Evolutionary conservation across 2,113 vertebrate species (phyloP), one percentile per base, ranked within the genome.

Genomic region (Zapus hudsonius): DNA sequence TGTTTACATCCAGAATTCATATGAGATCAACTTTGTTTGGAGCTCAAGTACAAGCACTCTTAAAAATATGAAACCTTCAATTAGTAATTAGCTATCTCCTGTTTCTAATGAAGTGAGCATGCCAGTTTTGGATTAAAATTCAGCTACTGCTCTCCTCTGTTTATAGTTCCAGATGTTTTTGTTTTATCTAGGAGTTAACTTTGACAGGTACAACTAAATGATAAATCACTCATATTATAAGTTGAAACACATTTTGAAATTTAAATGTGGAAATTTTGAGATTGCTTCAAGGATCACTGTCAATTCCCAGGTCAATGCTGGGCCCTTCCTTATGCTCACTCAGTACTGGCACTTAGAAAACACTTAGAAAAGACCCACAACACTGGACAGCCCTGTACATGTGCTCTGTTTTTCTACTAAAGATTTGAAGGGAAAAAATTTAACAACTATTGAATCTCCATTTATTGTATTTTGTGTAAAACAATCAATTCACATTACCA

Each of bases 101-200:
- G 96, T 98, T 97, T 94, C 97, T 98, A 98, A 98, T 98, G 97
- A 98, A 98, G 96, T 96, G 95, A 98, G 97, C 97, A 98, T 89
- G 96, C 97, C 88, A 47, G 96, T 94, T 97, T 98, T 95, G 96
- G 97, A 98, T 98, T 99, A 98, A 98, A 98, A 98, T 98, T 98
- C 98, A 98, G 97, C 97, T 97, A 97, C 96, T 86, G 97, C 96
- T 96, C 96, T 97, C 95, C 69, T 97, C 96, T 98, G 97, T 98
- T 98, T 98, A 98, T 97, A 96, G 96, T 98, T 98, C 98, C 98
- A 98, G 98, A 98, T 98, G 98, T 98, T 98, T 98, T 97, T 98
- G 97, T 98, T 98, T 98, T 98, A 98, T 98, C 98, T 98, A 93
- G 88, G 97, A 98, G 96, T 98, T 98, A 98, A 97, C 96, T 98